Base-by-base conservation (phyloP, 2,888 invertebrate species). In the Cyaniris semiargus region DNA sequence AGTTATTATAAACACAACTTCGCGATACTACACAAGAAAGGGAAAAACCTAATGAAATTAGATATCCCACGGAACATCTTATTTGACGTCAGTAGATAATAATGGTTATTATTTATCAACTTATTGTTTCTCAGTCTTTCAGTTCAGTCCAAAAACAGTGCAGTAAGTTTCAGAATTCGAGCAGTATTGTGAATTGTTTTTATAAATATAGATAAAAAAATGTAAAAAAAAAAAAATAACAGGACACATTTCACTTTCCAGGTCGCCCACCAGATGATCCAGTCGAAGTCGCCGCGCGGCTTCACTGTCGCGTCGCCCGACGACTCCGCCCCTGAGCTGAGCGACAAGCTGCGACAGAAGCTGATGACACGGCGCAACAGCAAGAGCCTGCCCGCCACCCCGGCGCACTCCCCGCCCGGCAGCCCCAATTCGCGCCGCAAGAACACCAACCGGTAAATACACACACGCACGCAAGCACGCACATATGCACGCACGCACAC, bases 371-470 rank as follows among this genome's bases (percentile, higher is more conserved):
- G 96, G 1, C 94, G 96, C 79, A 96, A 96, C 79, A 97, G 96
- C 86, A 95, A 94, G 88, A 97, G 96, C 27, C 88, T 97, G 79
- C 97, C 97, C 0, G 95, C 95, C 0, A 95, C 96, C 0, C 97
- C 97, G 0, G 87, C 95, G 3, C 90, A 95, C 78, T 95, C 96
- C 18, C 96, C 96, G 0, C 90, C 88, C 21, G 86, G 90, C 34
- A 96, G 96, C 72, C 96, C 96, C 0, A 93, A 90, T 21, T 86
- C 89, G 70, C 94, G 95, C n/a, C 94, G 95, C 79, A 95, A 95
- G 85, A 90, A 94, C 81, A 90, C 95, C 75, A 96, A 96, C 85
- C 95, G 96, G 87, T 97, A 80, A 82, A 82, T 76, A 70, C 13
- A 10, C 6, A 31, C 44, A 44, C 8, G 7, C 44, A 10, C 10